Evolutionary conservation across 2,888 invertebrate genomes (phyloP), one percentile per base, ranked within the genome.

Genomic region (Parelbella ahira): DNA sequence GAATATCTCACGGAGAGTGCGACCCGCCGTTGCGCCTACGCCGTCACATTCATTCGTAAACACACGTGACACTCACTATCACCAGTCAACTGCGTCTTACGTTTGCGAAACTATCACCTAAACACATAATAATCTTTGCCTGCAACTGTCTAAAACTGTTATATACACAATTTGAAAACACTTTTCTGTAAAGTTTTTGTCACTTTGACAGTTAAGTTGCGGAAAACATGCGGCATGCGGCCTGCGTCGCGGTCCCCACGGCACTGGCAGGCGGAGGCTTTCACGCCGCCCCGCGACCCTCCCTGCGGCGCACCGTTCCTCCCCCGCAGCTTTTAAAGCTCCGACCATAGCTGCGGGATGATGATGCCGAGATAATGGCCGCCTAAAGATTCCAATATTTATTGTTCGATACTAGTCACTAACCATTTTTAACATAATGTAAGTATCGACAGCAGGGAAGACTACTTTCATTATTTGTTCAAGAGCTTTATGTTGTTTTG

Each of bases 1-100:
- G 77, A 82, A 84, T 84, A 84, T 84, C 83, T 84, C 86, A 84
- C 86, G 75, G 72, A 77, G 69, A 81, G 81, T 77, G 80, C 80
- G 79, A 80, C 75, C 75, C 74, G 74, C 72, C 69, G 76, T 68
- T 80, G 82, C 82, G 83, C 83, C 82, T 82, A 81, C 83, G 77
- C 81, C 79, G 80, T 75, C 82, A 72, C 79, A 82, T 80, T 78
- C 72, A 82, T 78, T 75, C 73, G 83, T 82, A 81, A 84, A 82
- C 81, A 78, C 78, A 86, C 83, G 83, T 83, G 84, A 83, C 82
- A 83, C 55, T 62, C 79, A 80, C 79, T 72, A 71, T 60, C 53
- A 48, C 51, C 42, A 52, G 36, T 49, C 36, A 32, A 32, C 12
- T 25, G 10, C 51, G 32, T 45, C 39, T 44, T 37, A 41, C 32